Evolutionary conservation across 2,113 vertebrate species (phyloP), one percentile per base, ranked within the genome.

Genomic region (Lepidothrix coronata): DNA sequence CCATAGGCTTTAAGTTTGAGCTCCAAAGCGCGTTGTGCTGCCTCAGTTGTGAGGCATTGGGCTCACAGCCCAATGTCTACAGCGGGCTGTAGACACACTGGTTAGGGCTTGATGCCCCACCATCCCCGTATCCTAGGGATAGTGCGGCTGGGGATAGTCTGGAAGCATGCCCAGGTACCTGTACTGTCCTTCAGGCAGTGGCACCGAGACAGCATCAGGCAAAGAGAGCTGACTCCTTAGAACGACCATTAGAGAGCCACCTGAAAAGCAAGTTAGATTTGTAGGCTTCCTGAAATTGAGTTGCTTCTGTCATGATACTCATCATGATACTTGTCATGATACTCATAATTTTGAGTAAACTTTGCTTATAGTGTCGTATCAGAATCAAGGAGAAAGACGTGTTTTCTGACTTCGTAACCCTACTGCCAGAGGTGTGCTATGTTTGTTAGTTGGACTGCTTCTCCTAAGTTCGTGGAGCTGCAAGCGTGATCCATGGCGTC

Each of bases 21-120:
- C 52, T 46, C 13, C 35, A 2, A 0, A 19, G 39, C 48, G 0
- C 6, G 1, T 23, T 11, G 49, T 22, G 86, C 4, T 35, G 54
- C 71, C 30, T 68, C 71, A 21, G 81, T 25, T 0, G 55, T 2
- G 70, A 9, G n/a, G 48, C 46, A n/a, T n/a, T n/a, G n/a, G n/a
- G n/a, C n/a, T n/a, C n/a, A n/a, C n/a, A n/a, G n/a, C n/a, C n/a
- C n/a, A n/a, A n/a, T n/a, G n/a, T n/a, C n/a, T n/a, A 55, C 27
- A 0, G 31, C 31, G 55, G 25, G 57, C 80, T 70, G 49, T 7
- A 4, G 61, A 2, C 25, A 22, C 49, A 6, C 6, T 4, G 54
- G 7, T 18, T 33, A 7, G 66, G 57, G 30, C n/a, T 70, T 24
- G 63, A 31, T 54, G 31, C 68, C 0, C 3, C 43, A 11, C 37